Conservation (phyloP, 2,888 invertebrate species). For the Scrobipalpa atriplicella region DNA sequence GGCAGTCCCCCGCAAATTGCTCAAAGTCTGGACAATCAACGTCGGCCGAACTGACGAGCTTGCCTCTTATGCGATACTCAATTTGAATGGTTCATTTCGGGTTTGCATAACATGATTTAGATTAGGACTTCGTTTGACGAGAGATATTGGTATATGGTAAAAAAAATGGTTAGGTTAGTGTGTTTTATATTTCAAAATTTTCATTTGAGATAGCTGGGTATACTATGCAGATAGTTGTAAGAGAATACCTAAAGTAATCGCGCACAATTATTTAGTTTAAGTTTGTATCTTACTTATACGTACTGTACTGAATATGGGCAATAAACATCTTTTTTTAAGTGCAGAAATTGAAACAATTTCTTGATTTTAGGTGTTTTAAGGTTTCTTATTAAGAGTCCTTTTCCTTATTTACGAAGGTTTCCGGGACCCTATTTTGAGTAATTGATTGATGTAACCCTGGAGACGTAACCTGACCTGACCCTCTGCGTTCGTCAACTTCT, state of each 20-base stretch:
- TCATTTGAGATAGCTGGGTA: too few relatives aligned
- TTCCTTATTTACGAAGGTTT: background rate
- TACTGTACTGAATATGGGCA: too few relatives aligned
- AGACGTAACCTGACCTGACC: conserved; percentile 1
- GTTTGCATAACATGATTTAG: background rate
- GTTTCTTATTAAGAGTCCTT: background rate
- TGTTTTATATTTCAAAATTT: too few relatives aligned
- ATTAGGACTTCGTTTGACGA: too few relatives aligned
- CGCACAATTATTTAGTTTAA: too few relatives aligned
- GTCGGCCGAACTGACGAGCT: conserved; percentile 32
- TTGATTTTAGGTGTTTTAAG: background rate
- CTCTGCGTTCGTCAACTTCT: background rate
- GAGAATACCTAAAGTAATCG: too few relatives aligned
- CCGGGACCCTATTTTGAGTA: background rate
- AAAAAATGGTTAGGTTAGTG: too few relatives aligned
- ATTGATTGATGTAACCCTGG: conserved; percentile 5
- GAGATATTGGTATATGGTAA: too few relatives aligned
- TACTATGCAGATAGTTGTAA: too few relatives aligned
- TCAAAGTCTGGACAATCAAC: conserved; percentile 54
- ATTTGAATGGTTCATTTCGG: background rate
- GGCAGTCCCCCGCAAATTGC: conserved; percentile 45
- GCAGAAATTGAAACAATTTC: too few relatives aligned
- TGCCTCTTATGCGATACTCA: background rate
- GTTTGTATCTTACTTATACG: too few relatives aligned
- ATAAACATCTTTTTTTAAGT: too few relatives aligned